Conservation (phyloP, 2,888 invertebrate species). For the Orthonevra nobilis region DNA sequence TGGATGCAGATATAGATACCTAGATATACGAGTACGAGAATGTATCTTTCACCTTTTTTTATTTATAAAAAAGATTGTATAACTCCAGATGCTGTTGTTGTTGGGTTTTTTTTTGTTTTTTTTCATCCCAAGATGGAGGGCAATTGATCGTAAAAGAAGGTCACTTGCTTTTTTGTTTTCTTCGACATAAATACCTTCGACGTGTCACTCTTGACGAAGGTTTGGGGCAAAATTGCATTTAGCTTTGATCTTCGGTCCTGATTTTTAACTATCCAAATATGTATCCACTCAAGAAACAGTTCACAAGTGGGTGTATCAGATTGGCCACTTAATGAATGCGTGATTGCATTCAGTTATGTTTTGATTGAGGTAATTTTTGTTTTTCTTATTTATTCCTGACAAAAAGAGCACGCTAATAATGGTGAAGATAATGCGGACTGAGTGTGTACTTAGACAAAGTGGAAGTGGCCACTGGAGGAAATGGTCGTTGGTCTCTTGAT, state of each 20-base stretch:
- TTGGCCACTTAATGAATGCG: slow-evolving; percentile 32
- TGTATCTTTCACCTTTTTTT: not conserved
- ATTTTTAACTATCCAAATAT: not conserved
- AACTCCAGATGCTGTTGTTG: slow-evolving; percentile 23
- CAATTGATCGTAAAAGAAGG: slow-evolving; percentile 60
- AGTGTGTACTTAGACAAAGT: slow-evolving; percentile 50
- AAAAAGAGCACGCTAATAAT: slow-evolving; percentile 49
- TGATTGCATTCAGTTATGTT: slow-evolving; percentile 62
- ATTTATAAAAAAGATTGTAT: slow-evolving; percentile 36
- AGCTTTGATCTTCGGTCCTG: too few species aligned
- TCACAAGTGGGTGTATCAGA: slow-evolving; percentile 7
- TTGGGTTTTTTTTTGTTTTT: not conserved
- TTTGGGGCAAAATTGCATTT: too few species aligned
- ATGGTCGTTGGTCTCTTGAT: slow-evolving; percentile 45
- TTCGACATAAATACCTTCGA: slow-evolving; percentile 24
- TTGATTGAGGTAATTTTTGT: slow-evolving; percentile 28
- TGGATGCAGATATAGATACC: slow-evolving; percentile 12
- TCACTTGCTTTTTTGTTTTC: slow-evolving; percentile 27
- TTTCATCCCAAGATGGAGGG: slow-evolving; percentile 21
- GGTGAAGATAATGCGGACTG: slow-evolving; percentile 46
- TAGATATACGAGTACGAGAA: not conserved
- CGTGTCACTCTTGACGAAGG: not conserved
- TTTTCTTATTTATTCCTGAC: slow-evolving; percentile 7
- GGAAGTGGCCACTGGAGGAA: slow-evolving; percentile 56
- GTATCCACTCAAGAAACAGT: slow-evolving; percentile 3